Conservation (phyloP, 2,113 vertebrate genomes). For the Antennarius striatus region DNA sequence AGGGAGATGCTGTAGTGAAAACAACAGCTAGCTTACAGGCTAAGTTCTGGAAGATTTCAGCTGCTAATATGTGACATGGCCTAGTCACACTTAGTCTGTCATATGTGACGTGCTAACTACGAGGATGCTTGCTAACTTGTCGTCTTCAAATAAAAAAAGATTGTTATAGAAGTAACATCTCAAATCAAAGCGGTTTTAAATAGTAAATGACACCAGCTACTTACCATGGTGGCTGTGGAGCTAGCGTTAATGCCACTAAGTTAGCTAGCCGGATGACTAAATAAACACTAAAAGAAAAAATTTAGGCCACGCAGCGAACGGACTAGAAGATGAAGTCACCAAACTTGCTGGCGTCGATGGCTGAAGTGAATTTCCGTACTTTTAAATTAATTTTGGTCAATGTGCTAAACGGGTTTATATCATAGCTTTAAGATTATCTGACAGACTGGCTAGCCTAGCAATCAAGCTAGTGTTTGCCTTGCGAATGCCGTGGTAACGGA, state of each 20-base stretch:
- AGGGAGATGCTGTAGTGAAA: slow-evolving; percentile 3
- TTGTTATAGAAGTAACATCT: not conserved
- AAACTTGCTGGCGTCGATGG: not conserved
- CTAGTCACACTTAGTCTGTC: slow-evolving; percentile 22
- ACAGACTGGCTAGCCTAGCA: slow-evolving; percentile 59
- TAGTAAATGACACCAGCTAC: slow-evolving; percentile 24
- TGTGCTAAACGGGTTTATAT: slow-evolving; percentile 16
- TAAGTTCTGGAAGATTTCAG: slow-evolving; percentile 45
- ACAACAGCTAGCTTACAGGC: slow-evolving; percentile 37
- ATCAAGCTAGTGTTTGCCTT: slow-evolving; percentile 57
- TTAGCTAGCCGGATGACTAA: slow-evolving; percentile 40
- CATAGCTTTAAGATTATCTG: slow-evolving; percentile 54
- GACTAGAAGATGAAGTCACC: not conserved
- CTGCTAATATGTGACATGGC: slow-evolving; percentile 38
- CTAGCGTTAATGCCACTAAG: slow-evolving; percentile 35
- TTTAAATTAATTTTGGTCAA: not conserved
- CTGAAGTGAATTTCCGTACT: not conserved
- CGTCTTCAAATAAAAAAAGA: not conserved
- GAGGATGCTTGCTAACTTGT: not conserved
- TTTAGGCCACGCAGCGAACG: slow-evolving; percentile 9
- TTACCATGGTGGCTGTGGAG: slow-evolving; percentile 68
- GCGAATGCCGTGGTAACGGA: slow-evolving; percentile 66
- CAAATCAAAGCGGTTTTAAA: slow-evolving; percentile 32
- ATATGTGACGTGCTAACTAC: not conserved
- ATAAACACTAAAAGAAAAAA: slow-evolving; percentile 13